Percentiles rank a stretch among this genome's conserved stretches.
Conservation (phyloP, 2,797 vertebrate genomes). For the Centroberyx gerrardi region DNA sequence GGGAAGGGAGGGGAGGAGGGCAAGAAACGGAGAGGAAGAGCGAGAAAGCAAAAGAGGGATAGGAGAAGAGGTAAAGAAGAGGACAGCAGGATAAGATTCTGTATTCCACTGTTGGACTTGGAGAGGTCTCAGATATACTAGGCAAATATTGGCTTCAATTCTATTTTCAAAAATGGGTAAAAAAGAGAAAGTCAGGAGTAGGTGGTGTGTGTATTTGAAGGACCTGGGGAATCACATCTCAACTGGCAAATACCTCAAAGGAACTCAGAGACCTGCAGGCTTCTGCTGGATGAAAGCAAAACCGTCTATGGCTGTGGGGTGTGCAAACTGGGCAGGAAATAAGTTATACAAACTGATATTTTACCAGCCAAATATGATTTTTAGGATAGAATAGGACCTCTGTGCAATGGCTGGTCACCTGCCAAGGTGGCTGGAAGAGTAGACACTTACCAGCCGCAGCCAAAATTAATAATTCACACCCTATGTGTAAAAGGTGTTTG, state of each 20-base stretch:
- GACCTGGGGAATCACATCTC: too few relatives aligned
- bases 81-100: not conserved
- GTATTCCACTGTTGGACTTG: not conserved
- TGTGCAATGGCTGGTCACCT: too few relatives aligned
- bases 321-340: not conserved
- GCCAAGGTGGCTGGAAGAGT: too few relatives aligned
- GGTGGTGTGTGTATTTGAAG: not conserved
- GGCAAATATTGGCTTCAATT: not conserved
- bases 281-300: not conserved
- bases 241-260: too few relatives aligned
- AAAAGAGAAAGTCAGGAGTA: not conserved
- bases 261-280: too few relatives aligned
- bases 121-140: not conserved
- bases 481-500: not conserved
- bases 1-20: slow-evolving; percentile 1
- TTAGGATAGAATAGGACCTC: not conserved
- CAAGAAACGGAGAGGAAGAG: not conserved
- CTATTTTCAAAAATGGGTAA: slow-evolving; percentile 7
- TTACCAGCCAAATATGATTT: not conserved
- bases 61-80: not conserved
- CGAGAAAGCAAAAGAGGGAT: not conserved
- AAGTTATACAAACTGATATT: not conserved
- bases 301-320: not conserved
- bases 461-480: too few relatives aligned
- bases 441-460: too few relatives aligned